Evolutionary conservation across 2,113 vertebrate genomes (phyloP).

Genomic region (Genyomyrus donnyi): DNA sequence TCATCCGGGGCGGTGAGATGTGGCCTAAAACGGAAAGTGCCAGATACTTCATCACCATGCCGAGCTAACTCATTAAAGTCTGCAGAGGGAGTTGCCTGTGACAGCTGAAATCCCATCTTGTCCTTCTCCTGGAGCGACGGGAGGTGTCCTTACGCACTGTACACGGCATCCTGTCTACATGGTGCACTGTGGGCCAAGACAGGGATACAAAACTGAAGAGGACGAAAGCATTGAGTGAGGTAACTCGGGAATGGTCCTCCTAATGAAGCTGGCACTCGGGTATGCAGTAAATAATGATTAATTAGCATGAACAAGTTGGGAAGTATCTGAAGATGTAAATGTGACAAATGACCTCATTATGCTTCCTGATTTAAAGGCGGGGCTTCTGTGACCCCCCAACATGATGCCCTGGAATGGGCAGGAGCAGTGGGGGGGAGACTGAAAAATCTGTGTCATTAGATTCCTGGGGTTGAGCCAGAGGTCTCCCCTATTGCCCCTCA

Average conservation of each 20-base stretch:
- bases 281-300: not conserved
- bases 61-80: not conserved
- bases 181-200: not conserved
- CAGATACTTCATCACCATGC: not conserved
- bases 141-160: not conserved
- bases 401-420: not conserved
- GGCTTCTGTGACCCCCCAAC: not conserved
- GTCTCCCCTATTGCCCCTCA: not conserved
- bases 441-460: not conserved
- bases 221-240: not conserved
- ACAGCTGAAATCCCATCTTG: not conserved
- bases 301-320: not conserved
- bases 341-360: not conserved
- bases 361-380: not conserved
- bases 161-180: not conserved
- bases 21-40: conserved; percentile 33
- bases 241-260: not conserved
- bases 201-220: not conserved
- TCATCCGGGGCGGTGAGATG: conserved; percentile 19
- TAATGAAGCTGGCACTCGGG: not conserved
- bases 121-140: not conserved
- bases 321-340: not conserved
- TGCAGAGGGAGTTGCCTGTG: not conserved
- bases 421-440: not conserved
- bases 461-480: not conserved